phyloP scores from a whole-genome alignment of 2,113 vertebrate genomes.

The Tychaedon coryphoeus region DNA sequence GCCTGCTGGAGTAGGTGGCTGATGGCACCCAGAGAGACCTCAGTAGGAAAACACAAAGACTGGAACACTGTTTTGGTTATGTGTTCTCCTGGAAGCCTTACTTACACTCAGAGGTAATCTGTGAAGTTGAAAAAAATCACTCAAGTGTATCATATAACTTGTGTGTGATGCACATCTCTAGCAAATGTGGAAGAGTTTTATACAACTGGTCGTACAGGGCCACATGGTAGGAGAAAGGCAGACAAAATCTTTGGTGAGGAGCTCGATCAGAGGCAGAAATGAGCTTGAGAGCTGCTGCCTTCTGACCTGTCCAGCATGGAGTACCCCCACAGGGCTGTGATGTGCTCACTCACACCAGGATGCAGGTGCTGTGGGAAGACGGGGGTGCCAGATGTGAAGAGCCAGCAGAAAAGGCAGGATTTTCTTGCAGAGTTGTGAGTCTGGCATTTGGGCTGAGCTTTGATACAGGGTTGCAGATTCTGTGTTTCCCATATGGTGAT shows the following conservation, averaged over 20 bases:
- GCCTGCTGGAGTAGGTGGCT: not conserved
- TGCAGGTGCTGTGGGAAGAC: not conserved
- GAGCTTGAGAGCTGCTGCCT: not conserved
- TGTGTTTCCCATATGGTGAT: rapidly evolving
- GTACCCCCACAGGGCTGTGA: not conserved
- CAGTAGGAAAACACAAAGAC: not conserved
- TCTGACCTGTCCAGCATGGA: not conserved
- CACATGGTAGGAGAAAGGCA: not conserved
- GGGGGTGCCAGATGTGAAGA: not conserved
- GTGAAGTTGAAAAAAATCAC: not conserved
- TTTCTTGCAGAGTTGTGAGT: not conserved
- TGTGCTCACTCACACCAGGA: not conserved
- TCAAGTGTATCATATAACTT: not conserved
- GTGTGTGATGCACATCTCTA: not conserved
- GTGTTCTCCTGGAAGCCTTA: not conserved
- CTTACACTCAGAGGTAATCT: not conserved
- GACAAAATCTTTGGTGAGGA: not conserved
- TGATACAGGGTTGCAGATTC: not conserved
- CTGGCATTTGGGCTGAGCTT: not conserved
- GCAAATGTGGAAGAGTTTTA: not conserved
- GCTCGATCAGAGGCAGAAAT: not conserved
- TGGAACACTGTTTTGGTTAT: not conserved
- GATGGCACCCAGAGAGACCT: not conserved
- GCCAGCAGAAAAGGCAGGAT: not conserved
- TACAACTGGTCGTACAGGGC: not conserved